Evolutionary conservation across 2,888 invertebrate species (phyloP), one percentile per base, ranked within the genome.

Genomic region (Dinocampus coccinellae): DNA sequence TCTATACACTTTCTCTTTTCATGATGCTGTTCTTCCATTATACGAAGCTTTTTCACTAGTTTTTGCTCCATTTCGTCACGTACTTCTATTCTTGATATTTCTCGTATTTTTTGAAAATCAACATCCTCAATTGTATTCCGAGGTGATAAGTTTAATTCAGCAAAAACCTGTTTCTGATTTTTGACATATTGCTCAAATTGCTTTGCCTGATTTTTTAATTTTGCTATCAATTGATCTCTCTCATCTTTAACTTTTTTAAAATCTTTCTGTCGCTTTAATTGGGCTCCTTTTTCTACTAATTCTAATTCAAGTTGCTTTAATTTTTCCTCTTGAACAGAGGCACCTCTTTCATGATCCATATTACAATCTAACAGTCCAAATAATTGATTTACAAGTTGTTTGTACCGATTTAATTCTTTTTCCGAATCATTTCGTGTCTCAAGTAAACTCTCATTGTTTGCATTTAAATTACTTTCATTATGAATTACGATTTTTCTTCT

Each of bases 61-160:
- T 92, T 90, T 77, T 91, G 91, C 0, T 92, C 92, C 89, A 92
- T 91, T 82, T 92, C 92, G 74, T 92, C 91, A 1, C 92, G 89
- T 68, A 93, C 91, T 0, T 90, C 91, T 77, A 90, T 90, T 81
- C 90, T 89, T 83, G 89, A 87, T 87, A 89, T 89, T 34, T 90
- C 88, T 13, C 88, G 88, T 16, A 85, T 76, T 67, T 89, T 90
- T 88, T 90, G 87, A 52, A 88, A 87, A 26, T 86, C 86, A 29
- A 78, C 69, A 7, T 78, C 81, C 16, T 84, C 84, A 0, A 74
- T 75, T 1, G 78, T 77, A 65, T 77, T 82, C 3, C 81, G 80
- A 16, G 83, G 81, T 11, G 83, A 81, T 11, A 81, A 70, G 73
- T 82, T 85, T 53, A 86, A 79, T 73, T 86, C 85, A 3, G 79